A percentile compares a stretch with the other conserved stretches of the same genome.
Evolutionary conservation across 2,113 vertebrate genomes (phyloP).

Genomic region (Athene noctua): DNA sequence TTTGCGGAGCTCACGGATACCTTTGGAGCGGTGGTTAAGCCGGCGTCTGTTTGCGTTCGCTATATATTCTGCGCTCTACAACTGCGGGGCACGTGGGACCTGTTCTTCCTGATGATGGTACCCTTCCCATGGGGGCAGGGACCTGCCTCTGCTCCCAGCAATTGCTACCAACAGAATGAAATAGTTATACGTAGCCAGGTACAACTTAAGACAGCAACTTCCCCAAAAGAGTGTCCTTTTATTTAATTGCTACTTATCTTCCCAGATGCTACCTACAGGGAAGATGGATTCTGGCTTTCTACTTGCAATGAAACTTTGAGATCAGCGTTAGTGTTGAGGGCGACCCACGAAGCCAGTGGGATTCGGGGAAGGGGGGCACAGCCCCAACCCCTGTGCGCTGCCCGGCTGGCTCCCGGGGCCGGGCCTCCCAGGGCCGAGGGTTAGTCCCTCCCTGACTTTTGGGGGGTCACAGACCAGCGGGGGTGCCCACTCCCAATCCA

Average conservation of each 20-base stretch:
- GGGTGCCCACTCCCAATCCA: fast-evolving
- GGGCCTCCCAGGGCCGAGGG: neutral
- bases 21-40: neutral
- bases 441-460: neutral
- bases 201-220: neutral
- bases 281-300: neutral
- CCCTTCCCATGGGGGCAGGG: neutral
- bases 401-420: no score
- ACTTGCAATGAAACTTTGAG: neutral
- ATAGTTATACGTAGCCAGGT: neutral
- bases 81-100: neutral
- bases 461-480: neutral
- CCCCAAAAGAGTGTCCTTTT: neutral
- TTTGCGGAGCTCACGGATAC: fast-evolving
- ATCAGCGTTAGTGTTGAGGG: fast-evolving
- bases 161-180: neutral
- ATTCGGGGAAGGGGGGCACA: neutral
- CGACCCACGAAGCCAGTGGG: fast-evolving
- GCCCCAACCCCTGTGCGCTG: fast-evolving
- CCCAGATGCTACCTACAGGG: neutral
- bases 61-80: fast-evolving
- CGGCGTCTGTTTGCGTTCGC: neutral
- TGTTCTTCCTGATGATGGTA: neutral
- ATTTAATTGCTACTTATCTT: neutral
- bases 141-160: neutral